Evolutionary conservation across 2,888 invertebrate species (phyloP), one percentile per base, ranked within the genome.

Genomic region (Lasiommata megera): DNA sequence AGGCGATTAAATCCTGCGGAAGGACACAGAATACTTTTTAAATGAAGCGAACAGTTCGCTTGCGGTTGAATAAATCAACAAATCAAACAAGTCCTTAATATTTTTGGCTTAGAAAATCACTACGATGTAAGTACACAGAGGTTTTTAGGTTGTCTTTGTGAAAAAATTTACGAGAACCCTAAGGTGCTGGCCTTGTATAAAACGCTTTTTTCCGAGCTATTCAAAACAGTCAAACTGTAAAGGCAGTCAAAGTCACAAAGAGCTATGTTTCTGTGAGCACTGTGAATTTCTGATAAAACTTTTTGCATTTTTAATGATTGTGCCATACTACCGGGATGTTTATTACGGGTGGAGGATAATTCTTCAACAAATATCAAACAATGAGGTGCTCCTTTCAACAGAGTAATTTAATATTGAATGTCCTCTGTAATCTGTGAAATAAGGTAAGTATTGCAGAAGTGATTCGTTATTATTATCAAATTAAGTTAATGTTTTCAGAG

Each of bases 141-240:
- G 1, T 34, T 34, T 11, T 3, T 11, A 11, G 34, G 34, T 34
- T 11, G 34, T n/a, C 48, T 37, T 37, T 48, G 37, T 37, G 37
- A 48, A 36, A 36, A 48, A 18, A 48, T 1, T 37, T 18, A 11
- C 34, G 46, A 31, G 11, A 11, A 8, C 2, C 2, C 34, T 34
- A 34, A 34, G 23, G 23, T 17, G 34, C 16, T n/a, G 12, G n/a
- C 18, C 36, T 48, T 36, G 36, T 18, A 37, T 23, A 14, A 14
- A 48, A 37, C 12, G 36, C 11, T 48, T 47, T 48, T 48, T 23
- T 37, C 17, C 34, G 17, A 34, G 11, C 47, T 16, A 36, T 47
- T 47, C 47, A 18, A 47, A 47, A 34, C 36, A 48, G 37, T 48
- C 37, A 17, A 47, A 34, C 17, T 47, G 36, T 48, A 18, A 48